Conservation (phyloP, 2,888 invertebrate genomes). For the Drosophila borealis region DNA sequence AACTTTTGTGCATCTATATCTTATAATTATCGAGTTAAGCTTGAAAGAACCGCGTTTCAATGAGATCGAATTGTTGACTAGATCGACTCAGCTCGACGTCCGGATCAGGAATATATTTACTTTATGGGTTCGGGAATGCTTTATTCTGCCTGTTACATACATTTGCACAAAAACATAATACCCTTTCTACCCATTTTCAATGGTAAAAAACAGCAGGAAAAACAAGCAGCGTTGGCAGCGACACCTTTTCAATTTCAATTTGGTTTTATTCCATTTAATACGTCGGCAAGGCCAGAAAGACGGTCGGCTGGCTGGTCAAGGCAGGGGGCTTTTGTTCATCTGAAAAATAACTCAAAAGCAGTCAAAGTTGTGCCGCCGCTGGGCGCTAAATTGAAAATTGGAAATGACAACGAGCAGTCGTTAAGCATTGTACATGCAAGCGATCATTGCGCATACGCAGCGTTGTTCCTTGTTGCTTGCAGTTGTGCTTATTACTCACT, state of each 20-base stretch:
- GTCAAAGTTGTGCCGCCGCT: constrained; percentile 42
- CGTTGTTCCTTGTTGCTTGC: constrained; percentile 1
- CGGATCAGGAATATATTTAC: too few species aligned
- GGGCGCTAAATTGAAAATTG: constrained; percentile 63
- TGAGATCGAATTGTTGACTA: too few species aligned
- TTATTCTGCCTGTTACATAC: too few species aligned
- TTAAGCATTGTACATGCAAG: constrained; percentile 21
- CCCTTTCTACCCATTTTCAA: too few species aligned
- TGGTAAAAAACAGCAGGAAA: constrained; percentile 28
- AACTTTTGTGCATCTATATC: too few species aligned
- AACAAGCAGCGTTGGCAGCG: constrained; percentile 55
- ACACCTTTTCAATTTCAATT: constrained; percentile 79
- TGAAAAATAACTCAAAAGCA: constrained; percentile 64
- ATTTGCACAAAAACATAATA: too few species aligned
- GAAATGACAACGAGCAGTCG: constrained; percentile 5
- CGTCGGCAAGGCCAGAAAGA: constrained; percentile 29
- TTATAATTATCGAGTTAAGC: too few species aligned
- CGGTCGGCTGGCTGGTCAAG: not conserved
- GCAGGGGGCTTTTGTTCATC: constrained; percentile 38
- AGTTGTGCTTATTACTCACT: constrained; percentile 44
- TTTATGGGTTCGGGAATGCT: too few species aligned
- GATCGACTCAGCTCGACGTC: too few species aligned
- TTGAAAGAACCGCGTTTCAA: too few species aligned
- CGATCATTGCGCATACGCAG: constrained; percentile 44
- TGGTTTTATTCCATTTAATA: constrained; percentile 76